Evolutionary conservation across 2,888 invertebrate species (phyloP).

Genomic region (Parnassius mnemosyne): DNA sequence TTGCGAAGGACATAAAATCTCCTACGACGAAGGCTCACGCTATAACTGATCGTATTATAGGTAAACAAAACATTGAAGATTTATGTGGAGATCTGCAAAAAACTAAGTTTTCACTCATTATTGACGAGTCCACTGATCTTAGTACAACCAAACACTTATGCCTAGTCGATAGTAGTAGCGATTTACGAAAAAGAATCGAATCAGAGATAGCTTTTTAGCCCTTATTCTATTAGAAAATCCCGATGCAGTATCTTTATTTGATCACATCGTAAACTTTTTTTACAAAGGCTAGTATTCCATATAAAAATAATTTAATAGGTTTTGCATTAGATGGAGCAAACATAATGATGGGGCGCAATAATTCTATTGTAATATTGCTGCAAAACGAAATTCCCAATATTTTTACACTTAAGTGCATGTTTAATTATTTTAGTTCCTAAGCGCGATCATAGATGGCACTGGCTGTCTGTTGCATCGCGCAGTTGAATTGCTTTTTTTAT

Average conservation of each 20-base stretch:
- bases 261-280: constrained; percentile 22
- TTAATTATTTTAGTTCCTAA: background rate
- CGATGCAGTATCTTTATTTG: constrained; percentile 7
- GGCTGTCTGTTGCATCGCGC: no score
- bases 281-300: constrained; percentile 18
- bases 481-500: no score
- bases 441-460: no score
- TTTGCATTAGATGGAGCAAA: constrained; percentile 32
- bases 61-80: constrained; percentile 26
- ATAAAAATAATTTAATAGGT: constrained; percentile 28
- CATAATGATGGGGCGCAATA: constrained; percentile 13
- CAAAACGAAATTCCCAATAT: constrained; percentile 29
- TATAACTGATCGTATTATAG: constrained; percentile 6
- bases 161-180: background rate
- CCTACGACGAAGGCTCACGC: background rate
- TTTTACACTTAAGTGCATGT: constrained; percentile 2
- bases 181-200: constrained; percentile 19
- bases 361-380: constrained; percentile 31
- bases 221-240: background rate
- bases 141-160: constrained; percentile 4
- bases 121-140: background rate
- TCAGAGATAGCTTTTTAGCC: constrained; percentile 9
- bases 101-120: background rate
- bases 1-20: background rate
- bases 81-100: constrained; percentile 22